Conservation (phyloP, 1,140 invertebrate genomes). For the Listronotus oregonensis region DNA sequence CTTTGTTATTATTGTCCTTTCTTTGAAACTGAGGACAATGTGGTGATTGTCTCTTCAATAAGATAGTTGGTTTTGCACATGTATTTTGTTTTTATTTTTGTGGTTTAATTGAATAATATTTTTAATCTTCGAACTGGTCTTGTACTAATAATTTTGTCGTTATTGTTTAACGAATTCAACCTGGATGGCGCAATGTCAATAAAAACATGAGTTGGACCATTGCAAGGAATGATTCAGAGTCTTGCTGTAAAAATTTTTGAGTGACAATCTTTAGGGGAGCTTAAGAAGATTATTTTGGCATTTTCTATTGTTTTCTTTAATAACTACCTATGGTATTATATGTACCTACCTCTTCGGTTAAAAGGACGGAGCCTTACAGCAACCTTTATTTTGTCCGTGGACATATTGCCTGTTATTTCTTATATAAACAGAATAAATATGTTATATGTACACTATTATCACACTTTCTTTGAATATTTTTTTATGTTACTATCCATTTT, state of each 20-base stretch:
- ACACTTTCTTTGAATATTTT: slow-evolving; percentile 52
- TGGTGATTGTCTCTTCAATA: not conserved
- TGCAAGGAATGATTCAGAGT: slow-evolving; percentile 18
- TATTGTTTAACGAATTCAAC: slow-evolving; percentile 3
- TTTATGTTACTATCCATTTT: slow-evolving; percentile 51
- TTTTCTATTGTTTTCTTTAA: slow-evolving; percentile 2
- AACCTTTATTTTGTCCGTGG: slow-evolving; percentile 94
- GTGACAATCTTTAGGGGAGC: slow-evolving; percentile 6
- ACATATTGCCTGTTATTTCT: slow-evolving; percentile 63
- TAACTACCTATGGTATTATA: not conserved
- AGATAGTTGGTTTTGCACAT: not conserved
- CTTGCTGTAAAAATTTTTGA: not conserved
- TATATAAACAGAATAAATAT: slow-evolving; percentile 45
- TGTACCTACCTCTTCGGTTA: slow-evolving; percentile 83
- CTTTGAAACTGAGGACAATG: not conserved
- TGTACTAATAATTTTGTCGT: not conserved
- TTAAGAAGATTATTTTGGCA: slow-evolving; percentile 11
- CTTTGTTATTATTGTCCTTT: slow-evolving; percentile 2
- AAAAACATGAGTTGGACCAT: slow-evolving; percentile 11
- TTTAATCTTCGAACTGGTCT: not conserved
- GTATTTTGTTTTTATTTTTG: not conserved
- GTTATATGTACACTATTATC: slow-evolving; percentile 53
- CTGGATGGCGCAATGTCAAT: slow-evolving; percentile 27
- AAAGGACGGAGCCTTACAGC: slow-evolving; percentile 94
- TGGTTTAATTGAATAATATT: not conserved